Conservation (phyloP, 2,113 vertebrate species). For the Zapornia atra region DNA sequence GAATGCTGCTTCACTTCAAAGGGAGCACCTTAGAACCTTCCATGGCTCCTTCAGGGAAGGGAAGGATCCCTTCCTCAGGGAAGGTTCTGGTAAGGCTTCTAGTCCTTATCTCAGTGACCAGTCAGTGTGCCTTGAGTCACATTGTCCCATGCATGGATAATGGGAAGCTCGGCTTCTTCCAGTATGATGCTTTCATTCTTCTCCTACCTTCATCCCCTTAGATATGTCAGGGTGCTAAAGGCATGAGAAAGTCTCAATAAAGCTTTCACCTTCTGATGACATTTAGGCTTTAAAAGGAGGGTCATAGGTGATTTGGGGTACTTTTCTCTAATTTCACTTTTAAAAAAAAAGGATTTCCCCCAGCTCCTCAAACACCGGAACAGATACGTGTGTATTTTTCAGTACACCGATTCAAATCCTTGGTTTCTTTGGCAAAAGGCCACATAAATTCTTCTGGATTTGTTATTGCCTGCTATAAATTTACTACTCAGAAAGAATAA, state of each 20-base stretch:
- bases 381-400: constrained; percentile 28
- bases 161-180: background rate
- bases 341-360: constrained; percentile 10
- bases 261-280: constrained; percentile 10
- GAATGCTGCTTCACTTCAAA: background rate
- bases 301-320: background rate
- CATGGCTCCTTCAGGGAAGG: background rate
- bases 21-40: background rate
- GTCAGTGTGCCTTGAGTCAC: background rate
- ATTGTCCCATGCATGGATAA: background rate
- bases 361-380: constrained; percentile 6
- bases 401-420: constrained; percentile 20
- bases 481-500: constrained; percentile 50
- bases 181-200: background rate
- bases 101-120: background rate
- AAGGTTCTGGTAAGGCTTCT: background rate
- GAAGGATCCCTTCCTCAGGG: background rate
- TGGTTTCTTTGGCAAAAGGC: constrained; percentile 65
- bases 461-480: constrained; percentile 65
- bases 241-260: background rate
- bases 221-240: background rate
- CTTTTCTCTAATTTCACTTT: constrained; percentile 13
- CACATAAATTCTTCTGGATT: constrained; percentile 56
- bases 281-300: background rate
- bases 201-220: background rate